phyloP scores from a whole-genome alignment of 92 coral and sea anemone species.

The Plumapathes pennacea region DNA sequence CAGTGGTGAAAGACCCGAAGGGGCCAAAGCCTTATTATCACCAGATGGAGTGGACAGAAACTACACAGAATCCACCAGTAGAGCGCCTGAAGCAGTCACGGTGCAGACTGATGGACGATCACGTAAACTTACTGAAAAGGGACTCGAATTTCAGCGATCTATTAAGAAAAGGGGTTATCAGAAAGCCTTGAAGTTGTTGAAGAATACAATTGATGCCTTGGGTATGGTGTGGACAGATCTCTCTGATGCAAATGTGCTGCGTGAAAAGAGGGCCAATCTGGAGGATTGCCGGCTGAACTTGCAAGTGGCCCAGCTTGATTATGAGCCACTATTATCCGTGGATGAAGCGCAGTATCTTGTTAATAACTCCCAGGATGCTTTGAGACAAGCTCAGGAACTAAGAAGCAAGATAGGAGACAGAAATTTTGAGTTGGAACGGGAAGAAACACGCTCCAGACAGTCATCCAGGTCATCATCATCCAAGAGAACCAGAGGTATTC shows the following conservation, averaged over 20 bases:
- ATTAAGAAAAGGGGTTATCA: conserved; percentile 10
- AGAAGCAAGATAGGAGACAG: conserved; percentile 21
- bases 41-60: too few species aligned
- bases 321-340: conserved; percentile 2
- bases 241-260: conserved; percentile 11
- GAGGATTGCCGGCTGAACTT: conserved; percentile 32
- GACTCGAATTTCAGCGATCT: conserved; percentile 3
- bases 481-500: conserved; percentile 4
- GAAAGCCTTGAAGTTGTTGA: conserved; percentile 9
- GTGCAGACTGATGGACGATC: too few species aligned
- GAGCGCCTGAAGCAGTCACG: too few species aligned
- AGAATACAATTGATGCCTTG: conserved; percentile 11
- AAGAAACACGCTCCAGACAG: conserved; percentile 9
- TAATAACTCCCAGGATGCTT: neutral
- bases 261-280: conserved; percentile 17
- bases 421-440: conserved; percentile 37
- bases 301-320: conserved; percentile 25
- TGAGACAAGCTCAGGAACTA: conserved; percentile 36
- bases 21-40: too few species aligned
- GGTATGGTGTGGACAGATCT: conserved; percentile 44
- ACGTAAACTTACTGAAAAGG: conserved; percentile 4
- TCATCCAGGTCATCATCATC: conserved; percentile 10
- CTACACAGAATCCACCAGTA: too few species aligned
- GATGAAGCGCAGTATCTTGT: conserved; percentile 4
- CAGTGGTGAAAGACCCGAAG: too few species aligned